phyloP scores from a whole-genome alignment of 2,797 vertebrate genomes.

The Kryptolebias ocellatus region DNA sequence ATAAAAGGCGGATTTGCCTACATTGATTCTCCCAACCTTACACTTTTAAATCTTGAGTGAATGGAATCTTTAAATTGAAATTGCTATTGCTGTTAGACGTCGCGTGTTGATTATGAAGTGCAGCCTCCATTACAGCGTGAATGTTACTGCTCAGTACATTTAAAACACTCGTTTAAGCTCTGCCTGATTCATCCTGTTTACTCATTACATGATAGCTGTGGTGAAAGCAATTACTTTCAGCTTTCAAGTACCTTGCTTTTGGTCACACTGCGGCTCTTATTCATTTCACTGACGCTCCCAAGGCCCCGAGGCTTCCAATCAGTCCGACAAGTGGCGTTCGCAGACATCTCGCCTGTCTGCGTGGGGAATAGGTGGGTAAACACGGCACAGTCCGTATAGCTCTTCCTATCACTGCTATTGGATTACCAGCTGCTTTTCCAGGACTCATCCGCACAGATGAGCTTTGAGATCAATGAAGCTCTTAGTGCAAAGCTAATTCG shows the following conservation, averaged over 20 bases:
- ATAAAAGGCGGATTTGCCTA: slow-evolving; percentile 41
- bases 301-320: slow-evolving; percentile 59
- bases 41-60: slow-evolving; percentile 15
- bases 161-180: slow-evolving; percentile 47
- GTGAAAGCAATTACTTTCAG: slow-evolving; percentile 69
- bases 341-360: slow-evolving; percentile 58
- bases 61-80: slow-evolving; percentile 30
- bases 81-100: slow-evolving; percentile 35
- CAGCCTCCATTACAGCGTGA: slow-evolving; percentile 38
- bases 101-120: slow-evolving; percentile 38
- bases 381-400: slow-evolving; percentile 77
- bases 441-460: slow-evolving; percentile 78
- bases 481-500: slow-evolving; percentile 81
- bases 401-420: slow-evolving; percentile 79
- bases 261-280: slow-evolving; percentile 58
- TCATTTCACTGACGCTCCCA: slow-evolving; percentile 52
- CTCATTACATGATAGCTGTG: slow-evolving; percentile 69
- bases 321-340: slow-evolving; percentile 55
- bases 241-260: slow-evolving; percentile 67
- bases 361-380: slow-evolving; percentile 73
- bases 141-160: slow-evolving; percentile 48
- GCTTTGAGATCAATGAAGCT: slow-evolving; percentile 83
- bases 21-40: slow-evolving; percentile 26
- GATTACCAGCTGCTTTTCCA: slow-evolving; percentile 80
- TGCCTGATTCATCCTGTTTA: slow-evolving; percentile 68